phyloP scores from a whole-genome alignment of 2,113 vertebrate genomes.

The Sinocyclocheilus rhinocerous region DNA sequence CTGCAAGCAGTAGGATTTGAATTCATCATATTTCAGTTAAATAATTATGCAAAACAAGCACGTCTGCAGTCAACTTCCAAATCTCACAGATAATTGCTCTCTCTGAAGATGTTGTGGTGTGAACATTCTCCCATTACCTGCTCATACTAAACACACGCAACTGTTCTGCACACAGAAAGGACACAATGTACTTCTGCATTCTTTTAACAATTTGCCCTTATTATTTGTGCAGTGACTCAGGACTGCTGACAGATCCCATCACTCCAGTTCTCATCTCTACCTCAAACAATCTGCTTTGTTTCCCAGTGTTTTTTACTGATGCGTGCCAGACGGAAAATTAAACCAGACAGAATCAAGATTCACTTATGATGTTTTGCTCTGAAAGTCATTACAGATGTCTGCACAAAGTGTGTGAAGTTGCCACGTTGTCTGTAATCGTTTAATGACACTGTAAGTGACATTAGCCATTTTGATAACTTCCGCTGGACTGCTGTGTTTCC shows the following conservation, averaged over 20 bases:
- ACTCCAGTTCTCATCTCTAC: background rate
- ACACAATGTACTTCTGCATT: background rate
- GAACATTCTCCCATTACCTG: constrained; percentile 48
- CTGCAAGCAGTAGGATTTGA: constrained; percentile 24
- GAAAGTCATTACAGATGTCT: constrained; percentile 15
- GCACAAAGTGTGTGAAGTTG: background rate
- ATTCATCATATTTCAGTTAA: constrained; percentile 48
- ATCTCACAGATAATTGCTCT: constrained; percentile 46
- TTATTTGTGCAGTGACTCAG: constrained; percentile 20
- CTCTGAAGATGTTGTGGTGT: constrained; percentile 23
- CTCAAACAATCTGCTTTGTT: constrained; percentile 29
- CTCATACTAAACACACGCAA: background rate
- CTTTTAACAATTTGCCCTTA: background rate
- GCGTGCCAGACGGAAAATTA: constrained; percentile 2
- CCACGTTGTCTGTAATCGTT: background rate
- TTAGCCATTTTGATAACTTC: background rate
- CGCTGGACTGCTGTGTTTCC: background rate
- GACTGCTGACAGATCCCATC: constrained; percentile 38
- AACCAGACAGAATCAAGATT: background rate
- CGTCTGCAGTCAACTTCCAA: constrained; percentile 48
- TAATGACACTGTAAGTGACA: background rate
- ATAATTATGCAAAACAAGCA: constrained; percentile 48
- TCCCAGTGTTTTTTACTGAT: constrained; percentile 16
- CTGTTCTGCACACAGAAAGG: background rate
- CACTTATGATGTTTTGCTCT: background rate